These are phyloP conservation scores for Tanytarsus gracilentus DNA, from an alignment of 2,888 invertebrate genomes.

Conservation along the genomic window DNA sequence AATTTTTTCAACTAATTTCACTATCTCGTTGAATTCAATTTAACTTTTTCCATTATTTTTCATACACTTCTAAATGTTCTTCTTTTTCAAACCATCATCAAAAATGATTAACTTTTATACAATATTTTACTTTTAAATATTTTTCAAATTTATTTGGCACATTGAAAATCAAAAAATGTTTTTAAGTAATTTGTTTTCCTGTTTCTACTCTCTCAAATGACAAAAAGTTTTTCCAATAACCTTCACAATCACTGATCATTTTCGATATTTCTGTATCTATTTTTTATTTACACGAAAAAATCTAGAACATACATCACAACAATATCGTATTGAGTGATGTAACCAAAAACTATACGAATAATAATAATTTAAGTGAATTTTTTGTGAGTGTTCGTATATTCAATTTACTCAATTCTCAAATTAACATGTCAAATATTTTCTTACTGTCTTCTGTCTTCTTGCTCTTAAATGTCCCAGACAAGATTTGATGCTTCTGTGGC, in stretches of 20 bases:
- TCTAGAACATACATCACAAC: conserved; percentile 2
- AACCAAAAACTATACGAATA: conserved; percentile 1
- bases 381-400: background rate
- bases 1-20: too few species aligned
- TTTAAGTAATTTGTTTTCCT: background rate
- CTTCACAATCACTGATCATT: too few species aligned
- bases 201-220: too few species aligned
- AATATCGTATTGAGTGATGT: background rate
- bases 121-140: background rate
- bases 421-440: conserved; percentile 18
- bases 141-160: conserved; percentile 7
- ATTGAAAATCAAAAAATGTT: conserved; percentile 19
- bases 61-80: too few species aligned
- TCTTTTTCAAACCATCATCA: too few species aligned
- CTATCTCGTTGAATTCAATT: too few species aligned
- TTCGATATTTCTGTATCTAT: background rate
- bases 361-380: conserved; percentile 11
- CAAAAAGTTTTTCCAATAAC: too few species aligned
- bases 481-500: conserved; percentile 15
- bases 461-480: conserved; percentile 16
- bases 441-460: background rate
- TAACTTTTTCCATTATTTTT: too few species aligned
- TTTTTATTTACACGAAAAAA: conserved; percentile 12
- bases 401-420: background rate
- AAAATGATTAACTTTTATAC: too few species aligned